These are phyloP conservation scores for Athalia circularis DNA, from an alignment of 2,888 invertebrate species.

Conservation along the genomic window DNA sequence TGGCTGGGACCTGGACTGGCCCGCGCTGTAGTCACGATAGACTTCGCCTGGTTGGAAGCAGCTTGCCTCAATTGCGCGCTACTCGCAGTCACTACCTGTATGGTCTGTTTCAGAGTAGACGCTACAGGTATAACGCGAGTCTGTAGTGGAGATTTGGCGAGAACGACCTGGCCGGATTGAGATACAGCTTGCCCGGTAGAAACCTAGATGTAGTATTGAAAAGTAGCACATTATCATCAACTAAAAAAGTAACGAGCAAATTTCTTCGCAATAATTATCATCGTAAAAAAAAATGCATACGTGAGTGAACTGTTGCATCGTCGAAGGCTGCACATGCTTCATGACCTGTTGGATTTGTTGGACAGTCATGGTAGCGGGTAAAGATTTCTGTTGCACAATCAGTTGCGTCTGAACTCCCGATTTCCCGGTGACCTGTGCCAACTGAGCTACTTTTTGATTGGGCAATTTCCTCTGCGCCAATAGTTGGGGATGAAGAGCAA, in stretches of 20 bases:
- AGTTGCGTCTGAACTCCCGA: slow-evolving; percentile 80
- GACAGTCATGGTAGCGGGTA: slow-evolving; percentile 81
- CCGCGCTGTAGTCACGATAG: slow-evolving; percentile 74
- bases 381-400: slow-evolving; percentile 82
- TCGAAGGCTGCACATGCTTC: slow-evolving; percentile 77
- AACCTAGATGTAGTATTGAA: slow-evolving; percentile 56
- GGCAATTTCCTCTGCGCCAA: slow-evolving; percentile 78
- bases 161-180: slow-evolving; percentile 77
- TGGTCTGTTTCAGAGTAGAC: slow-evolving; percentile 78
- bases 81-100: slow-evolving; percentile 75
- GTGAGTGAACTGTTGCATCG: slow-evolving; percentile 71
- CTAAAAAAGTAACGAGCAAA: neutral
- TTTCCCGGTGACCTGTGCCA: slow-evolving; percentile 75
- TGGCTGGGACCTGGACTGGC: slow-evolving; percentile 77
- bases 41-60: slow-evolving; percentile 67
- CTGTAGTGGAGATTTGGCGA: slow-evolving; percentile 78
- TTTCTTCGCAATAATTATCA: neutral
- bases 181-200: slow-evolving; percentile 74
- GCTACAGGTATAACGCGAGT: slow-evolving; percentile 82
- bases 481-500: slow-evolving; percentile 79
- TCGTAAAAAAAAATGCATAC: slow-evolving; percentile 58
- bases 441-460: slow-evolving; percentile 79
- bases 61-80: slow-evolving; percentile 73
- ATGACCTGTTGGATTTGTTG: slow-evolving; percentile 86
- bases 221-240: neutral